Conservation (phyloP, 2,888 invertebrate genomes). For the Drosophila acutilabella region DNA sequence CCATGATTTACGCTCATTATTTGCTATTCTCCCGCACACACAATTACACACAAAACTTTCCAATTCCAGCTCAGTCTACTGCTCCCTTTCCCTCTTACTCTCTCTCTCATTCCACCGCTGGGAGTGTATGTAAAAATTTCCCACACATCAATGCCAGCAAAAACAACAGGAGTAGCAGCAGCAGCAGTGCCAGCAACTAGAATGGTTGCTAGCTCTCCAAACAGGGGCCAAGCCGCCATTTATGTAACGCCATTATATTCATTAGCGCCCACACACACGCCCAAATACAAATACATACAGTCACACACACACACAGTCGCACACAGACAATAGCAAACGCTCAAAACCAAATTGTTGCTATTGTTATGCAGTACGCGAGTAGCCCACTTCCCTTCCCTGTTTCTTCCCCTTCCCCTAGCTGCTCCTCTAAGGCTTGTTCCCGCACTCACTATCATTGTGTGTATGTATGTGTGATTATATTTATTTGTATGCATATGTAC, state of each 20-base stretch:
- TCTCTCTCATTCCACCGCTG: conserved; percentile 17
- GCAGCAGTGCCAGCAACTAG: conserved; percentile 22
- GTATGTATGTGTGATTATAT: conserved; percentile 50
- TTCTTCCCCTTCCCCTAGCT: not conserved
- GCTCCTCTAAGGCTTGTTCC: not conserved
- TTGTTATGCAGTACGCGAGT: conserved; percentile 74
- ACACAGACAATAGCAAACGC: conserved; percentile 29
- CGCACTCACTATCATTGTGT: not conserved
- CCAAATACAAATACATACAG: conserved; percentile 14
- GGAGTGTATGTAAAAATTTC: conserved; percentile 58
- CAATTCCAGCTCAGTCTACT: not conserved
- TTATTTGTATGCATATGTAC: conserved; percentile 40
- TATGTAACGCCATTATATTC: conserved; percentile 79
- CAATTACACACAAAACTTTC: conserved; percentile 34
- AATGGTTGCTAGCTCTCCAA: conserved; percentile 38
- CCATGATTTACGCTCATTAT: conserved; percentile 81
- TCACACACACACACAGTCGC: conserved; percentile 30
- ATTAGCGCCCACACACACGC: conserved; percentile 64
- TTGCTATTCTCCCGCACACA: conserved; percentile 51
- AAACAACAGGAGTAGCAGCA: conserved; percentile 27
- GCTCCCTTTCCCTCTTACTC: not conserved
- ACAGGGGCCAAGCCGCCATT: conserved; percentile 57
- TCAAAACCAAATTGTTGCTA: conserved; percentile 70
- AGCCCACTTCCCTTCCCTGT: conserved; percentile 4
- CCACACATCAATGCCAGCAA: conserved; percentile 68